Conservation (phyloP, 2,888 invertebrate species). For the Phorcus lineatus region DNA sequence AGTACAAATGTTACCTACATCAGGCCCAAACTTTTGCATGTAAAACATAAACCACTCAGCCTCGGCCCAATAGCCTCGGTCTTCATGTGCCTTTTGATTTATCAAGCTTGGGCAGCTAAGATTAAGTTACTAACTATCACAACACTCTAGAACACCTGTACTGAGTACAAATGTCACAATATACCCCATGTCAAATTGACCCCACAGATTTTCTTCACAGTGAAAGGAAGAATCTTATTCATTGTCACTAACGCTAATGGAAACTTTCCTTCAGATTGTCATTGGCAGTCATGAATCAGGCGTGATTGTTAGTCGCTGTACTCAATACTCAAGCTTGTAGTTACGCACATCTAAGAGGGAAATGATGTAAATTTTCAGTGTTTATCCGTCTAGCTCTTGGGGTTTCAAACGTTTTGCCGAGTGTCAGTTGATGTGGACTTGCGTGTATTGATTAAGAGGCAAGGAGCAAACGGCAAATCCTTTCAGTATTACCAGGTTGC, state of each 20-base stretch:
- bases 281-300: neutral
- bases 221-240: neutral
- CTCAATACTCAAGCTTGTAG: neutral
- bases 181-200: neutral
- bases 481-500: too few relatives aligned
- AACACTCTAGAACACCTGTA: too few relatives aligned
- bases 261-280: neutral
- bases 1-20: too few relatives aligned
- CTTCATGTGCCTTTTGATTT: too few relatives aligned
- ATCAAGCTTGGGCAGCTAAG: too few relatives aligned
- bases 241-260: neutral
- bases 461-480: neutral
- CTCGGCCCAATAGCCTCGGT: too few relatives aligned
- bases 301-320: neutral
- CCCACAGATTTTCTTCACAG: neutral
- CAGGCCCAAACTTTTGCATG: too few relatives aligned
- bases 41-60: too few relatives aligned
- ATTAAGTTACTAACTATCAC: too few relatives aligned
- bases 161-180: too few relatives aligned
- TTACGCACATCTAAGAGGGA: neutral
- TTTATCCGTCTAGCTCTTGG: neutral
- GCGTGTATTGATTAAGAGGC: neutral
- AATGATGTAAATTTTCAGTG: constrained; percentile 5
- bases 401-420: neutral
- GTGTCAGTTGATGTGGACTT: neutral